Evolutionary conservation across 2,797 vertebrate genomes (phyloP), one percentile per base, ranked within the genome.

Genomic region (Chrysocyon brachyurus): DNA sequence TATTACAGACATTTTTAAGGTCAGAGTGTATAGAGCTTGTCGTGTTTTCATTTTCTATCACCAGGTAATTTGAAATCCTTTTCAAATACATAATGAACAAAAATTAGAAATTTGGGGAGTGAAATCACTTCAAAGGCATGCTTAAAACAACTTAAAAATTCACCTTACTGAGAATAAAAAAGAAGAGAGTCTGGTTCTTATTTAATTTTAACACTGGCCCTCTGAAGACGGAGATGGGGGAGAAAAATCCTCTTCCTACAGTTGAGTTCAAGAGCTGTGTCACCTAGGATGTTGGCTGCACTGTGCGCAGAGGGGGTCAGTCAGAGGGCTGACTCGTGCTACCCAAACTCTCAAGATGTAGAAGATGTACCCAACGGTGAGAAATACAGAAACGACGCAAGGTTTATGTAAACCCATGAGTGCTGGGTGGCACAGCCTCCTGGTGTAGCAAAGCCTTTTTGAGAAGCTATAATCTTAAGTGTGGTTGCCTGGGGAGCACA

Each of bases 21-120:
- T 89, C 79, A 21, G 94, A 81, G 92, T 89, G 90, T 92, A 96
- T 61, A 97, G 64, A 94, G 72, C 92, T 90, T 96, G 57, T 91
- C 26, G 2, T 77, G 46, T 92, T 96, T 98, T 90, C 86, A 91
- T 52, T 96, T 89, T 94, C 85, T 93, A 91, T 70, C 87, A 90
- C 52, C 33, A 96, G 73, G 63, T 83, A 96, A 90, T 90, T 68
- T 40, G 40, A 97, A 91, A 92, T 85, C 56, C 46, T 95, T 90
- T 94, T 92, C 83, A 96, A 81, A 87, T 79, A 93, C 33, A 82
- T 33, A 94, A 85, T 90, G 94, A 91, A 92, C 77, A 79, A 92
- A 97, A 96, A 46, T 86, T 79, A 78, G 75, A 97, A 95, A 90
- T 31, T 63, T 61, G 40, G 24, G 46, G 59, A 92, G 83, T 57